Evolutionary conservation across 1,140 invertebrate genomes (phyloP), one percentile per base, ranked within the genome.

Genomic region (Nasonia longicornis): DNA sequence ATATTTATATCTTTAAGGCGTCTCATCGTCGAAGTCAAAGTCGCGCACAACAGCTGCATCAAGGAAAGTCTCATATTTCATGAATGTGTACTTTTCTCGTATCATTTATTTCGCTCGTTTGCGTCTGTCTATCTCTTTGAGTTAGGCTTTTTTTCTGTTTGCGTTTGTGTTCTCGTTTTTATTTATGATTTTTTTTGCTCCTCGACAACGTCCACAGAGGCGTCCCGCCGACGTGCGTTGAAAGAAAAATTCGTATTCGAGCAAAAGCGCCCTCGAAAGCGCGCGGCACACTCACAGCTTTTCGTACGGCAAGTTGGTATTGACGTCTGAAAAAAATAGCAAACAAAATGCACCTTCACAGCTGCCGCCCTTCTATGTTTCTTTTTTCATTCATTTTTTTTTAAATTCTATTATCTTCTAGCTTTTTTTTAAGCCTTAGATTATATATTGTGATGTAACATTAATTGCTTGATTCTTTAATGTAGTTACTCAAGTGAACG

Each of bases 281-380:
- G 10, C 48, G 88, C 88, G 16, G 48, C 11, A 4, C 48, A 88
- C 88, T 94, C 94, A 95, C 92, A 96, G 94, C 93, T 96, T 96
- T 93, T 96, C 95, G 92, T 96, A 96, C 92, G 95, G 95, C 93
- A 95, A 95, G 92, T 95, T 93, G 92, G 95, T 95, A 92, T 94
- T 95, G 92, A 96, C 95, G 92, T 96, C 95, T 96, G 95, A 92
- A 96, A 96, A 42, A 94, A 93, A 93, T 89, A 93, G 90, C 89
- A 90, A 91, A 91, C 91, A 76, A 75, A 92, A 90, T 90, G 85
- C 87, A 87, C 87, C 87, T 88, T 90, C 89, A 89, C 69, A 83
- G 58, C 69, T 63, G 7, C 63, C 74, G 58, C 14, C 29, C 45
- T 74, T 69, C 75, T 48, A 14, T 22, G 3, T 45, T 52, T 22